Evolutionary conservation across 2,113 vertebrate genomes (phyloP).

Genomic region (Hirundichthys speculiger): DNA sequence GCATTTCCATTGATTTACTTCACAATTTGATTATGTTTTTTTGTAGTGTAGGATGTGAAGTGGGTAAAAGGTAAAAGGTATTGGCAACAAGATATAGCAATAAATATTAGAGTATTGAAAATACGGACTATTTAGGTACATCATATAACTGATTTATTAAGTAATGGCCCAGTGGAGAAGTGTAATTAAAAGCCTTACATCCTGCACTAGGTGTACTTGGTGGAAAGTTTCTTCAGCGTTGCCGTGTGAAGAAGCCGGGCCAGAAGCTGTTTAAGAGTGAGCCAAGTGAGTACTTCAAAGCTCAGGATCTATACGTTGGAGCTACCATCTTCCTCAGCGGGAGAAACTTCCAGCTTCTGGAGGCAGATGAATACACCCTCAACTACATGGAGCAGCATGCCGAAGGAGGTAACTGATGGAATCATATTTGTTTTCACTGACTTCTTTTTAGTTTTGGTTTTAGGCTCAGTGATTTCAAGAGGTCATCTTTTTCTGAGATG

Average conservation of each 20-base stretch:
- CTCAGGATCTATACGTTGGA: conserved; percentile 89
- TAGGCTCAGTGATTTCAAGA: not conserved
- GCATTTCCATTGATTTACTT: too few relatives aligned
- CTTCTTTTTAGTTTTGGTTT: conserved; percentile 3
- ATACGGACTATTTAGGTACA: too few relatives aligned
- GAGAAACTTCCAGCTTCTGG: conserved; percentile 83
- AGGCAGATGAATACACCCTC: conserved; percentile 90
- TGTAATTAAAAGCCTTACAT: not conserved
- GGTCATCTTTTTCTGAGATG: not conserved
- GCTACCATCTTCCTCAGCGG: conserved; percentile 84
- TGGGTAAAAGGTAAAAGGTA: too few relatives aligned
- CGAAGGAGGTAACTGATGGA: conserved; percentile 80
- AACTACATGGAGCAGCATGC: conserved; percentile 90
- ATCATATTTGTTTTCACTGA: not conserved
- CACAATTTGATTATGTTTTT: too few relatives aligned
- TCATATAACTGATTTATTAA: not conserved
- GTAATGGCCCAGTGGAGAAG: not conserved
- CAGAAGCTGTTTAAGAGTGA: conserved; percentile 89
- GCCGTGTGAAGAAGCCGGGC: conserved; percentile 86
- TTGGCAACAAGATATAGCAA: too few relatives aligned
- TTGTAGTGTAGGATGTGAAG: too few relatives aligned
- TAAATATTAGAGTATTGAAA: too few relatives aligned
- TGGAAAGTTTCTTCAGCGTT: conserved; percentile 88
- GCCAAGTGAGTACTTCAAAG: conserved; percentile 83
- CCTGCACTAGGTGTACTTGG: conserved; percentile 81